A percentile compares a stretch with the other conserved stretches of the same genome.
Conservation (phyloP, 2,888 invertebrate genomes). For the Hoplodrina ambigua region DNA sequence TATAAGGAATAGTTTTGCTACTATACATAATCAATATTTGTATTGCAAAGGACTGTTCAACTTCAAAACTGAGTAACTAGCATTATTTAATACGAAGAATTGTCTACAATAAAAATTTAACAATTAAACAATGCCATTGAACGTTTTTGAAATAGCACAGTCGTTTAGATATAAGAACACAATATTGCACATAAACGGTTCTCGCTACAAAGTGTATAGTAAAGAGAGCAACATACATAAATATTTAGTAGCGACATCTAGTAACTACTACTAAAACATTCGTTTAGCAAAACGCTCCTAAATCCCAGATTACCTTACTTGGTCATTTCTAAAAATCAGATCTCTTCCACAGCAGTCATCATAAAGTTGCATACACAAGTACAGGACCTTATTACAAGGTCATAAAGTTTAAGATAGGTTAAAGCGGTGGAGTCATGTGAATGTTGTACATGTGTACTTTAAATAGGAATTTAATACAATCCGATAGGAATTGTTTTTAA, state of each 20-base stretch:
- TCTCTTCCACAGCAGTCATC: slow-evolving; percentile 58
- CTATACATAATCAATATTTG: slow-evolving; percentile 47
- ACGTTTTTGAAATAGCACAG: slow-evolving; percentile 44
- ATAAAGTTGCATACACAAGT: slow-evolving; percentile 46
- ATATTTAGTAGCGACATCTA: slow-evolving; percentile 59
- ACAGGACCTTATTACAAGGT: slow-evolving; percentile 46
- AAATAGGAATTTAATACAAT: slow-evolving; percentile 45
- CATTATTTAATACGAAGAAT: slow-evolving; percentile 50
- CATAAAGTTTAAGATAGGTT: slow-evolving; percentile 52
- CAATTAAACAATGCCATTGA: slow-evolving; percentile 42
- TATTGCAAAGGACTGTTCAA: slow-evolving; percentile 52
- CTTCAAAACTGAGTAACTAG: slow-evolving; percentile 44
- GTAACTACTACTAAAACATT: slow-evolving; percentile 46
- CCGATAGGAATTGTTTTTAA: slow-evolving; percentile 65
- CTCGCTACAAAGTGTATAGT: slow-evolving; percentile 43
- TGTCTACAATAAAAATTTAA: slow-evolving; percentile 39
- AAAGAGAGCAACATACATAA: slow-evolving; percentile 54
- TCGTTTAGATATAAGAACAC: slow-evolving; percentile 45
- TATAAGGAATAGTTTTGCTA: slow-evolving; percentile 62
- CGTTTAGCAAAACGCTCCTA: slow-evolving; percentile 53
- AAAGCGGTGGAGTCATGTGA: slow-evolving; percentile 86
- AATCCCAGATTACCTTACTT: slow-evolving; percentile 65
- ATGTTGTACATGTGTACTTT: slow-evolving; percentile 66
- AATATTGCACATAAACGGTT: slow-evolving; percentile 60
- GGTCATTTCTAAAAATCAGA: slow-evolving; percentile 67